phyloP scores from a whole-genome alignment of 2,888 invertebrate genomes.

The Dascillus cervinus region DNA sequence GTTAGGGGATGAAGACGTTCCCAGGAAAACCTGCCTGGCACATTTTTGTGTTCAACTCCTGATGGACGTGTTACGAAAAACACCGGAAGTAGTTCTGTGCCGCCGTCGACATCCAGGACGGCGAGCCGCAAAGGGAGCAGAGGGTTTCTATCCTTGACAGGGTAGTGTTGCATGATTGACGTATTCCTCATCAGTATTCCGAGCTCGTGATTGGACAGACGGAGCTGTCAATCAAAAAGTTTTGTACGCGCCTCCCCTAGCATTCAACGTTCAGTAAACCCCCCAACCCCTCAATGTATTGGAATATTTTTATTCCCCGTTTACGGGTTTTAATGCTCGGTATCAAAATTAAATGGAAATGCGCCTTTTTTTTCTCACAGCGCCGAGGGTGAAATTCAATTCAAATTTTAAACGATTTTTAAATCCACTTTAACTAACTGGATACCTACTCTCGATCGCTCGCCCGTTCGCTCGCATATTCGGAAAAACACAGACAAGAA shows the following conservation, averaged over 20 bases:
- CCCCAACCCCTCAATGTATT: constrained; percentile 37
- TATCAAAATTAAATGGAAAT: constrained; percentile 42
- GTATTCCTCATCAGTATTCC: constrained; percentile 68
- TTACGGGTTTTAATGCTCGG: constrained; percentile 38
- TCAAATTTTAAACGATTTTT: constrained; percentile 43
- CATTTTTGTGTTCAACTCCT: too few species aligned
- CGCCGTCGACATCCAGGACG: constrained; percentile 9
- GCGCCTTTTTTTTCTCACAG: constrained; percentile 24
- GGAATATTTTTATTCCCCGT: constrained; percentile 41
- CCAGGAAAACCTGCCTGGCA: too few species aligned
- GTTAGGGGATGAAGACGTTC: too few species aligned
- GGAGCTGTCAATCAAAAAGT: constrained; percentile 72
- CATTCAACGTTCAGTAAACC: constrained; percentile 25
- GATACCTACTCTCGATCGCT: constrained; percentile 3
- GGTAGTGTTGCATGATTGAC: constrained; percentile 56
- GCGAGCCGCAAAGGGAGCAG: constrained; percentile 14
- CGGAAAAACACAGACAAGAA: background rate
- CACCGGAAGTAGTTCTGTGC: constrained; percentile 7
- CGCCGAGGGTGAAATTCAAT: constrained; percentile 33
- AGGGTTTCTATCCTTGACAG: constrained; percentile 21
- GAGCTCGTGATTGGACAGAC: constrained; percentile 69
- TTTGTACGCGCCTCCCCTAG: constrained; percentile 40
- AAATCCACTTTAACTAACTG: constrained; percentile 38
- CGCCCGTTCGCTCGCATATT: background rate
- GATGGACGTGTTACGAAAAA: too few species aligned